These are phyloP conservation scores for Gracilinanus agilis DNA, from an alignment of 2,113 vertebrate species.

Conservation along the genomic window DNA sequence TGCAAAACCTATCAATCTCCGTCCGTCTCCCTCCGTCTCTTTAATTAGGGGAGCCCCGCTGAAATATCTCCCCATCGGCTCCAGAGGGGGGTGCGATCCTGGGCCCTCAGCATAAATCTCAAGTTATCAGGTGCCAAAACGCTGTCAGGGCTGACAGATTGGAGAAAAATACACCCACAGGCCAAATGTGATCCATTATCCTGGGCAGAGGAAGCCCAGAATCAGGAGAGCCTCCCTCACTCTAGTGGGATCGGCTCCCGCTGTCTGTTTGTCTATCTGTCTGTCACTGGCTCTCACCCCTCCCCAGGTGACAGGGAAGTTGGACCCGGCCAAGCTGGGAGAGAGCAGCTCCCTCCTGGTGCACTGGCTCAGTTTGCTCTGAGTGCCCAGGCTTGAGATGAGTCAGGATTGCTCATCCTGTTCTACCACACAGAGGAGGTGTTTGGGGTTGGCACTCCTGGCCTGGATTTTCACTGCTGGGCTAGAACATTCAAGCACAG, in stretches of 20 bases:
- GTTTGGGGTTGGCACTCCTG: neutral
- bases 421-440: neutral
- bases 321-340: neutral
- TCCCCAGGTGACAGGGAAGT: neutral
- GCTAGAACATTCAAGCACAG: neutral
- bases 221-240: conserved; percentile 82
- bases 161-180: conserved; percentile 84
- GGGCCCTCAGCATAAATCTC: conserved; percentile 83
- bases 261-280: conserved; percentile 68
- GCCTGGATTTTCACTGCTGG: neutral
- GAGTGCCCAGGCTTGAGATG: neutral
- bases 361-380: neutral
- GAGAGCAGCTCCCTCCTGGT: neutral
- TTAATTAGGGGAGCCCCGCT: conserved; percentile 86
- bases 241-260: conserved; percentile 77
- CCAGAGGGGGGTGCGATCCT: conserved; percentile 81
- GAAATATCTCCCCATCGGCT: conserved; percentile 85
- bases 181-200: conserved; percentile 84
- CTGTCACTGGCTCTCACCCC: neutral
- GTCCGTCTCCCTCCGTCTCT: conserved; percentile 80
- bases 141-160: conserved; percentile 85
- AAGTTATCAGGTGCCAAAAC: conserved; percentile 84
- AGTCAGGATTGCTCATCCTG: neutral
- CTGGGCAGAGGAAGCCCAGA: conserved; percentile 81
- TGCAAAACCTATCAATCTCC: conserved; percentile 84